A percentile compares a stretch with the other conserved stretches of the same genome.
phyloP scores from a whole-genome alignment of 2,888 invertebrate species.

The Erebia ligea region DNA sequence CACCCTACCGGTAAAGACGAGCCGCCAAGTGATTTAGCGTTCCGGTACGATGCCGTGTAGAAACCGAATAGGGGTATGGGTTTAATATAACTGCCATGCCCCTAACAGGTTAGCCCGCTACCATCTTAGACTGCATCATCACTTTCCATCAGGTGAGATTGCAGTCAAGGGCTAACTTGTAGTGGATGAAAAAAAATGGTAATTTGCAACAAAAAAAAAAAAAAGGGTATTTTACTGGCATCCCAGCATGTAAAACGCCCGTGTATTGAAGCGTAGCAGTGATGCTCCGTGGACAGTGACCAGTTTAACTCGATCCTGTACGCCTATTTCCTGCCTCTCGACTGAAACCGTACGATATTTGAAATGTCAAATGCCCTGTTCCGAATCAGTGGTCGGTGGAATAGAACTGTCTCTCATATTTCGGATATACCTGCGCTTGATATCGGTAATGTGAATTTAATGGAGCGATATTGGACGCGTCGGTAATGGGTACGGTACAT shows the following conservation, averaged over 20 bases:
- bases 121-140: no score
- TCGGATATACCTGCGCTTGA: neutral
- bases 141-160: no score
- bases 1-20: no score
- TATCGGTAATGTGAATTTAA: neutral
- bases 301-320: slow-evolving; percentile 21
- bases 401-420: slow-evolving; percentile 12
- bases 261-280: neutral
- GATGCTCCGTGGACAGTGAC: slow-evolving; percentile 15
- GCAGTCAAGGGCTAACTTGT: no score
- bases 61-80: no score
- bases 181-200: no score
- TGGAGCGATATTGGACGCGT: neutral
- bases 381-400: slow-evolving; percentile 5
- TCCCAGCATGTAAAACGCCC: neutral
- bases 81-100: no score
- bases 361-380: slow-evolving; percentile 20
- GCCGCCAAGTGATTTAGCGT: no score
- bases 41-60: no score
- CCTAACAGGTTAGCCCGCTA: no score
- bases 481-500: neutral
- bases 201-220: neutral
- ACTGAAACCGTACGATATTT: slow-evolving; percentile 23
- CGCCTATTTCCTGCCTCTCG: slow-evolving; percentile 19
- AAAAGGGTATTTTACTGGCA: neutral